Base-by-base conservation (phyloP, 2,888 invertebrate genomes). In the Leptinotarsa rubiginosa region DNA sequence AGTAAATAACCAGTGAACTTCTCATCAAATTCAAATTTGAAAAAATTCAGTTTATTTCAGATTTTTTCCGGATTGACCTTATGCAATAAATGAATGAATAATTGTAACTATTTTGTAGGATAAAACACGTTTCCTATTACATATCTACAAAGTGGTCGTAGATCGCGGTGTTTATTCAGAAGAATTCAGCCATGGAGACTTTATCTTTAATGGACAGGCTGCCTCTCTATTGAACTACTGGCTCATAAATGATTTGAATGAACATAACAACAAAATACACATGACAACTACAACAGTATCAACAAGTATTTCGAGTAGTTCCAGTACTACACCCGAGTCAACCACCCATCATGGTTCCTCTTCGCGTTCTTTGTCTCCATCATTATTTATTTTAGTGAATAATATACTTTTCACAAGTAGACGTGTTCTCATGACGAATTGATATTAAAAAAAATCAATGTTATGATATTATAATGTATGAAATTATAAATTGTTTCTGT, bases 31-130 rank as follows among this genome's bases (percentile, higher is more conserved):
- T 31, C 1, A 7, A 1, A 31, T 31, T 31, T 7, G 0, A 7
- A 31, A 31, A 7, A 31, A 7, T 31, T 25, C 5, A 25, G 1
- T 5, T 25, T 25, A 25, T 25, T 5, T 25, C 4, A 4, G 25
- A 5, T 25, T 25, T 25, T 1, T 31, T 31, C 7, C 31, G 31
- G 31, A 31, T 0, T 31, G 7, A 31, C 31, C 31, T 31, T 7
- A 31, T 31, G 7, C 1, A 31, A 1, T 31, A 7, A 31, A 31
- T 7, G 7, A 5, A 31, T 31, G 31, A 31, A 7, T 31, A 7
- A 31, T 31, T 31, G 31, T 31, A 0, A 1, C 7, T 31, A n/a
- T 67, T 62, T 77, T 90, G 3, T 84, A 85, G 76, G 92, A 93
- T 72, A 91, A 31, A 7, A 31, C 7, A 31, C 31, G 31, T 31